These are phyloP conservation scores for Trichomycterus rosablanca DNA, from an alignment of 2,113 vertebrate genomes.

Conservation along the genomic window DNA sequence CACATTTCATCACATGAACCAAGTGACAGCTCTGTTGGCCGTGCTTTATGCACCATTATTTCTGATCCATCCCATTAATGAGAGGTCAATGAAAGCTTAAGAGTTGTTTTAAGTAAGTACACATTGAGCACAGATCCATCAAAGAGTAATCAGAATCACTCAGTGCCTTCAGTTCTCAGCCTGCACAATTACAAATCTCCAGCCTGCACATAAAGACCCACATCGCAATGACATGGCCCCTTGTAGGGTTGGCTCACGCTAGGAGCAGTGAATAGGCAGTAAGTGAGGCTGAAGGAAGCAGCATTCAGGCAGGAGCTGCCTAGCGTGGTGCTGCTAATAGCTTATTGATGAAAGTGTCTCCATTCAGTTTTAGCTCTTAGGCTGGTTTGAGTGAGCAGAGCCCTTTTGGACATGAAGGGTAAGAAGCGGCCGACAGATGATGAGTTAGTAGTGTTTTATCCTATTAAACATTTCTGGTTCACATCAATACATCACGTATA, in stretches of 20 bases:
- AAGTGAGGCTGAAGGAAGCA: constrained; percentile 35
- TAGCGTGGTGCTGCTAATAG: constrained; percentile 38
- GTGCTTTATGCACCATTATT: too few species aligned
- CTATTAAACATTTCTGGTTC: too few species aligned
- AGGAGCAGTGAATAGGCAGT: constrained; percentile 32
- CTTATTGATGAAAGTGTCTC: constrained; percentile 50
- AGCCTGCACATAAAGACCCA: background rate
- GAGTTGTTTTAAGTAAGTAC: too few species aligned
- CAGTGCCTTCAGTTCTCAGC: background rate
- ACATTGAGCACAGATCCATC: background rate
- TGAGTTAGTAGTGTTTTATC: too few species aligned
- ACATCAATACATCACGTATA: too few species aligned
- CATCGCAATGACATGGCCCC: constrained; percentile 7
- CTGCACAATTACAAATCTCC: constrained; percentile 1
- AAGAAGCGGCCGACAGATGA: constrained; percentile 24
- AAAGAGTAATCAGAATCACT: background rate
- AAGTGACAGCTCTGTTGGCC: too few species aligned
- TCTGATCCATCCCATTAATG: too few species aligned
- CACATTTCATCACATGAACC: too few species aligned
- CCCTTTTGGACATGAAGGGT: constrained; percentile 27
- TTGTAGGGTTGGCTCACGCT: constrained; percentile 34
- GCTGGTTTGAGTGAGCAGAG: constrained; percentile 30
- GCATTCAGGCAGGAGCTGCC: constrained; percentile 32
- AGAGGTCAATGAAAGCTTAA: too few species aligned
- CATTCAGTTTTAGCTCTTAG: constrained; percentile 41